A percentile compares a stretch with the other conserved stretches of the same genome.
Conservation (phyloP, 1,140 invertebrate genomes). For the Oedothorax gibbosus region DNA sequence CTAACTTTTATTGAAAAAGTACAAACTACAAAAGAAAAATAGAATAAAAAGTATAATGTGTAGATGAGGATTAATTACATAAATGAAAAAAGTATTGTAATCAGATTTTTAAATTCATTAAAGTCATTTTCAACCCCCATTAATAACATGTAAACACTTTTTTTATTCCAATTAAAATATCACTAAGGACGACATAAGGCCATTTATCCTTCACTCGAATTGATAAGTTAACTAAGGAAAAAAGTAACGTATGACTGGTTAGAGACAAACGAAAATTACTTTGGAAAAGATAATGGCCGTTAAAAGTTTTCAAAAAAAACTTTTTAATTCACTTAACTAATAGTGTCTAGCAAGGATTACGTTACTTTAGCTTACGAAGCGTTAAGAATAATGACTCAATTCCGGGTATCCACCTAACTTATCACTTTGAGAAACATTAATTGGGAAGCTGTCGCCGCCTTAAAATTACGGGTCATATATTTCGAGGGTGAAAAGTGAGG, state of each 20-base stretch:
- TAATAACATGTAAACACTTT: too few relatives aligned
- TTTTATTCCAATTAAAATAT: slow-evolving; percentile 20
- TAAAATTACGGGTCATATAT: slow-evolving; percentile 31
- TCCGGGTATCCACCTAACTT: slow-evolving; percentile 22
- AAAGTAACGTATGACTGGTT: slow-evolving; percentile 19
- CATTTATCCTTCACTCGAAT: slow-evolving; percentile 13
- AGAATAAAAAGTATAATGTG: too few relatives aligned
- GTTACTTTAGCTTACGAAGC: slow-evolving; percentile 37
- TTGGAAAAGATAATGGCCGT: slow-evolving; percentile 21
- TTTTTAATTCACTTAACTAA: slow-evolving; percentile 42
- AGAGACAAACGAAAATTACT: slow-evolving; percentile 13
- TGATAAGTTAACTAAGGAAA: background rate
- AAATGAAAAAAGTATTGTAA: too few relatives aligned
- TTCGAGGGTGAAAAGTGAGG: background rate
- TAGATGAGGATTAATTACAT: too few relatives aligned
- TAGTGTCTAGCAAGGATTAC: slow-evolving; percentile 36
- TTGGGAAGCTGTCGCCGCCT: slow-evolving; percentile 1
- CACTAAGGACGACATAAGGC: slow-evolving; percentile 7
- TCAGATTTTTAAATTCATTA: too few relatives aligned
- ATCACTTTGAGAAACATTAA: slow-evolving; percentile 34
- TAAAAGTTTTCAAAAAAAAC: slow-evolving; percentile 23
- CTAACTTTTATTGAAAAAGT: too few relatives aligned
- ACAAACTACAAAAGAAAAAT: too few relatives aligned
- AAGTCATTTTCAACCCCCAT: too few relatives aligned
- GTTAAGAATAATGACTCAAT: slow-evolving; percentile 45